These are phyloP conservation scores for Campoplex capitator DNA, from an alignment of 2,888 invertebrate species.

Conservation along the genomic window DNA sequence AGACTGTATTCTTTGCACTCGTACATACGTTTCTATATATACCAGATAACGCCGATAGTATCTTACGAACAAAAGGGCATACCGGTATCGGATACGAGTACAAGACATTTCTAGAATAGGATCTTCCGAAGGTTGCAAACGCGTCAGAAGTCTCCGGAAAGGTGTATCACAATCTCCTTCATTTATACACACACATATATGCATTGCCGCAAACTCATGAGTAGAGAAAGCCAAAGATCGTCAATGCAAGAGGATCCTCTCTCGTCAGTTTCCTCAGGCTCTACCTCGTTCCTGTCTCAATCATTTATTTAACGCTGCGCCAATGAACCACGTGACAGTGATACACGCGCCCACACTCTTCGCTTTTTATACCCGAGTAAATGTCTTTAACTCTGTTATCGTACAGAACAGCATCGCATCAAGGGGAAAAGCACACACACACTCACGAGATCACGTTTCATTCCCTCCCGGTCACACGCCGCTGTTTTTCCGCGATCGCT, in stretches of 20 bases:
- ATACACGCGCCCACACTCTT: background rate
- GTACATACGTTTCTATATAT: background rate
- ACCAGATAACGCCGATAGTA: background rate
- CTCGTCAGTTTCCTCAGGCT: slow-evolving; percentile 31
- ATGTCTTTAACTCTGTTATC: background rate
- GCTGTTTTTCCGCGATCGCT: background rate
- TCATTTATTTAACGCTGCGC: slow-evolving; percentile 58
- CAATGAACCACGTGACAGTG: slow-evolving; percentile 44
- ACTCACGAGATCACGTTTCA: slow-evolving; percentile 6
- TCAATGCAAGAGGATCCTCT: slow-evolving; percentile 23
- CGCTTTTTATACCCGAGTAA: background rate
- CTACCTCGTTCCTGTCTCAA: slow-evolving; percentile 32
- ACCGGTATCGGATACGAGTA: background rate
- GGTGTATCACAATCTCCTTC: background rate
- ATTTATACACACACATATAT: background rate
- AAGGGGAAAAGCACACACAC: background rate
- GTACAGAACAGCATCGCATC: background rate
- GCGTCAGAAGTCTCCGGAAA: background rate
- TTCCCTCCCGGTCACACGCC: background rate
- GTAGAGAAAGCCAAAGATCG: background rate
- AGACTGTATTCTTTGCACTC: background rate
- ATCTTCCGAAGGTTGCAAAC: background rate
- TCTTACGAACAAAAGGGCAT: background rate
- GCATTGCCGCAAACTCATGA: background rate
- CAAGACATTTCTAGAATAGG: background rate